Conservation (phyloP, 2,113 vertebrate species). For the Sinocyclocheilus grahami region DNA sequence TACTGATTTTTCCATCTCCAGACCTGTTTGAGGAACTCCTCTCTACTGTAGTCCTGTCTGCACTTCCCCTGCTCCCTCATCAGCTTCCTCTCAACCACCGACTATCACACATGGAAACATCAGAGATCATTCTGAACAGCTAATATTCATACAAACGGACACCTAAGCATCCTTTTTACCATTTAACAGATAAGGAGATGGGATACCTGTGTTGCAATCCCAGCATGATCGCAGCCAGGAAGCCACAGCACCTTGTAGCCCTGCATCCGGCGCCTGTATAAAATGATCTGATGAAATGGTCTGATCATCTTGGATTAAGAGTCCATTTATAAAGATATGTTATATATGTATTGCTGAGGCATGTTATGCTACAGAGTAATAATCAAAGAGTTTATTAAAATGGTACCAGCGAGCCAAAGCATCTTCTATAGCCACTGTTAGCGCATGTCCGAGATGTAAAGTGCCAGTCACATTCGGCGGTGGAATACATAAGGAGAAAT, state of each 20-base stretch:
- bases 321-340: neutral
- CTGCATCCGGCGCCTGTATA: slow-evolving; percentile 83
- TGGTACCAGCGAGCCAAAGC: slow-evolving; percentile 84
- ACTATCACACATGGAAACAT: slow-evolving; percentile 65
- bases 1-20: slow-evolving; percentile 89
- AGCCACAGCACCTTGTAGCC: slow-evolving; percentile 85
- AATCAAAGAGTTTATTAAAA: neutral
- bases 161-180: neutral
- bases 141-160: neutral
- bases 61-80: slow-evolving; percentile 70
- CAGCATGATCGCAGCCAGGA: slow-evolving; percentile 89
- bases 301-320: neutral
- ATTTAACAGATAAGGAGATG: neutral
- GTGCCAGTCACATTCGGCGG: slow-evolving; percentile 88
- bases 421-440: slow-evolving; percentile 87
- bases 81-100: slow-evolving; percentile 83
- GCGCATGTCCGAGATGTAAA: slow-evolving; percentile 86
- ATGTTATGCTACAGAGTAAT: neutral
- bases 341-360: neutral
- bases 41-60: slow-evolving; percentile 77
- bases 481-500: slow-evolving; percentile 84
- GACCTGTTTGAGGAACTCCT: slow-evolving; percentile 81
- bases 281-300: no score
- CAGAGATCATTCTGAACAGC: neutral
- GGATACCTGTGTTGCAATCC: slow-evolving; percentile 88